phyloP scores from a whole-genome alignment of 2,113 vertebrate genomes.

The human region GRCh38 chr12:16371501-16372000 shows the following conservation, averaged over 20 bases:
- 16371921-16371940: neutral
- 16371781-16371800: conserved; percentile 7
- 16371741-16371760: neutral
- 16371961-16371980: neutral
- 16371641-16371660: neutral
- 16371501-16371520: neutral
- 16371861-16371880: neutral
- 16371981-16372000: neutral
- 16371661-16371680: neutral
- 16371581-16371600: neutral
- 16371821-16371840: neutral
- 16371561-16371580: neutral
- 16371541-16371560: neutral
- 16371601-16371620: neutral
- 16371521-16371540: neutral
- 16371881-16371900: neutral
- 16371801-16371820: conserved; percentile 16
- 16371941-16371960: neutral
- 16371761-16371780: neutral
- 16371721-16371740: neutral
- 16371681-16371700: neutral
- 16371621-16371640: neutral
- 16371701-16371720: neutral
- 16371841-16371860: neutral
- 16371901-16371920: neutral